Percentiles rank a stretch among this genome's conserved stretches.
phyloP scores from a whole-genome alignment of 1,140 invertebrate genomes.

The Tetramorium alpestre region DNA sequence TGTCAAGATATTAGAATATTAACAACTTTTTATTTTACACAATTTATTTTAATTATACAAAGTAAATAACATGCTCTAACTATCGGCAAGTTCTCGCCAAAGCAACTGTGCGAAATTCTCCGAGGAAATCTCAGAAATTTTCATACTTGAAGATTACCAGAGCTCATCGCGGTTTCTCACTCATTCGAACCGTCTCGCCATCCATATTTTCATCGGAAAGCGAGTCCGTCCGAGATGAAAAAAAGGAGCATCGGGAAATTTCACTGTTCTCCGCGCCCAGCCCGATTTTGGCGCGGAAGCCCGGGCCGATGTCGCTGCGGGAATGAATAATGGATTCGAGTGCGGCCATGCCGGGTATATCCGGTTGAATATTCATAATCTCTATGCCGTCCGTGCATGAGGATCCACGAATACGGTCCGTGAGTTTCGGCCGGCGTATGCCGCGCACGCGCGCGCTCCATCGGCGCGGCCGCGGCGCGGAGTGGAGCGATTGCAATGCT shows the following conservation, averaged over 20 bases:
- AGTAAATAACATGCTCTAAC: slow-evolving; percentile 9
- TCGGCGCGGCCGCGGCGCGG: not conserved
- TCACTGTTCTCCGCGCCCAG: not conserved
- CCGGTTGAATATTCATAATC: slow-evolving; percentile 83
- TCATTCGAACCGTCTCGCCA: not conserved
- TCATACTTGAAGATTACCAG: not conserved
- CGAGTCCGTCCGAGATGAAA: not conserved
- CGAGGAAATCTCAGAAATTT: not conserved
- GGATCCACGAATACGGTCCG: not conserved
- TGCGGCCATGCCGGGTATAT: slow-evolving; percentile 79
- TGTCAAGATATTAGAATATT: not conserved
- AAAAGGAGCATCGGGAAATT: not conserved
- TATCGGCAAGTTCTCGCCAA: not conserved
- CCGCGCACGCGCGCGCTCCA: not conserved
- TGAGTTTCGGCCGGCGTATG: not conserved
- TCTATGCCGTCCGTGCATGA: slow-evolving; percentile 53
- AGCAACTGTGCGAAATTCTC: not conserved
- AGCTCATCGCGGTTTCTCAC: not conserved
- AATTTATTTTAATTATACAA: not conserved
- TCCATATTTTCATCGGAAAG: not conserved
- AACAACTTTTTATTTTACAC: not conserved
- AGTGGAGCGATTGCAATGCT: not conserved
- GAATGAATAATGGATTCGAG: slow-evolving; percentile 84
- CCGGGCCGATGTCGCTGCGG: slow-evolving; percentile 75
- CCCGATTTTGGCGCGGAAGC: slow-evolving; percentile 69